Evolutionary conservation across 2,113 vertebrate species (phyloP).

Genomic region (Hemichromis elongatus): DNA sequence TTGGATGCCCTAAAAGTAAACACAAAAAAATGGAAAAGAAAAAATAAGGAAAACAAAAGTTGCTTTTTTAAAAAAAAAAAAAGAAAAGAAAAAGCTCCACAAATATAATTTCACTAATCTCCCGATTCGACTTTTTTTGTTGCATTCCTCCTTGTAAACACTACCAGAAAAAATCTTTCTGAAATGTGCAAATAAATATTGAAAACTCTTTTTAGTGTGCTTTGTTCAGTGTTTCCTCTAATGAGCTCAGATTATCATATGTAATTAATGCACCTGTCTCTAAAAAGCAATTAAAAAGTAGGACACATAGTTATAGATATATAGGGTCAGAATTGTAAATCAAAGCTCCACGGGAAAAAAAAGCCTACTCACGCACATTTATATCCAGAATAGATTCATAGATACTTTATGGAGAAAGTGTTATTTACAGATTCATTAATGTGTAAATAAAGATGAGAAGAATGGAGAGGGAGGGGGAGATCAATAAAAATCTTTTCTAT

Average conservation of each 20-base stretch:
- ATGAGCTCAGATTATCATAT: not conserved
- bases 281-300: not conserved
- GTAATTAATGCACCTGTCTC: not conserved
- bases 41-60: not conserved
- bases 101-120: not conserved
- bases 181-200: not conserved
- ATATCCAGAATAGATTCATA: not conserved
- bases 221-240: not conserved
- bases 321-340: not conserved
- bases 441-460: not conserved
- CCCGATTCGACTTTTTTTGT: not conserved
- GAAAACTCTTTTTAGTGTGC: not conserved
- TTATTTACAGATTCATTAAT: not conserved
- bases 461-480: fast-evolving
- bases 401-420: not conserved
- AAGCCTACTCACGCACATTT: not conserved
- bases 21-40: not conserved
- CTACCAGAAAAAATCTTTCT: not conserved
- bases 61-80: not conserved
- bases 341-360: not conserved
- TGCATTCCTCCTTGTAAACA: not conserved
- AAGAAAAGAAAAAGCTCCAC: fast-evolving
- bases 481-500: not conserved
- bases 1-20: not conserved
- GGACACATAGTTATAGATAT: not conserved